phyloP scores from a whole-genome alignment of 2,113 vertebrate species.

The Phrynosoma platyrhinos region DNA sequence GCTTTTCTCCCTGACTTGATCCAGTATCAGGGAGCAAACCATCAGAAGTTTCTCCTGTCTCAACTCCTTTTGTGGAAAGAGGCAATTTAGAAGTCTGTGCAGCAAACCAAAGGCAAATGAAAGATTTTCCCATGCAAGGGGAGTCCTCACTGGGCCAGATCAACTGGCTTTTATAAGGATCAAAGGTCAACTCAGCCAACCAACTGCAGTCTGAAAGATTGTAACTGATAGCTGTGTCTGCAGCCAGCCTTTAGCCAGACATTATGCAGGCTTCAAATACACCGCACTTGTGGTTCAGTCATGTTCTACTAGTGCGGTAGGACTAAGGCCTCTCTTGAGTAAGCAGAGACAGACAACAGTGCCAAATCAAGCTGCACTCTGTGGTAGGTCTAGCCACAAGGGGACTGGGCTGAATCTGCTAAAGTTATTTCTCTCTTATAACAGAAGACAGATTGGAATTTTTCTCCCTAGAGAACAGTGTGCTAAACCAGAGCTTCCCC shows the following conservation, averaged over 20 bases:
- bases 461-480: constrained; percentile 50
- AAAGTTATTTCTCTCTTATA: constrained; percentile 68
- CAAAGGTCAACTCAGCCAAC: constrained; percentile 12
- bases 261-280: not conserved
- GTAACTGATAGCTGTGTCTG: not conserved
- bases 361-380: constrained; percentile 58
- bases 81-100: not conserved
- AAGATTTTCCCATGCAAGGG: constrained; percentile 11
- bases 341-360: constrained; percentile 40
- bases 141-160: not conserved
- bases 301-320: not conserved
- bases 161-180: constrained; percentile 30
- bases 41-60: not conserved
- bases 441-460: constrained; percentile 64
- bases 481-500: constrained; percentile 55
- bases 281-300: not conserved
- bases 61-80: not conserved
- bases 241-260: constrained; percentile 18
- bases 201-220: not conserved
- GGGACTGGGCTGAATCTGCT: constrained; percentile 69
- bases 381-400: constrained; percentile 63
- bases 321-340: constrained; percentile 21
- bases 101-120: not conserved
- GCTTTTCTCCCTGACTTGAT: not conserved
- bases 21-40: not conserved